Base-by-base conservation (phyloP, 2,888 invertebrate species). In the Deilephila porcellus region DNA sequence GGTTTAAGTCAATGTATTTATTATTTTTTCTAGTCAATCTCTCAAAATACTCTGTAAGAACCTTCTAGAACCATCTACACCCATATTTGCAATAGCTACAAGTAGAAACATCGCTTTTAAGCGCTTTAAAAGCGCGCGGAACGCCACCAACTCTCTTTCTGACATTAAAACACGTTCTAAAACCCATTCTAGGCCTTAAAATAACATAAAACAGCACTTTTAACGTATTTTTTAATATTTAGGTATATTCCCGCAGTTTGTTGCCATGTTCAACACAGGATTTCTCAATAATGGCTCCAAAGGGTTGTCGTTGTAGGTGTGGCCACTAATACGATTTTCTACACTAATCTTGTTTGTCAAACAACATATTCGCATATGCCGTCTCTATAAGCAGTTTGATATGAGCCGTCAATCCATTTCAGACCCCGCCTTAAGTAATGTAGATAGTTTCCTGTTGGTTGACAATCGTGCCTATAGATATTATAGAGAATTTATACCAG, bases 321-420 rank as follows among this genome's bases (percentile, higher is more conserved):
- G 90, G 91, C 86, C 81, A 76, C 83, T 89, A 91, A 90, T 84
- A 83, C 84, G 91, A 90, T 92, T 90, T n/a, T 85, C 78, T 78
- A 52, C 73, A 79, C 80, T 91, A 90, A 92, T 91, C 90, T 86
- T 79, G 75, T 84, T 81, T 84, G 81, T 85, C 77, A 74, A 76
- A 86, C 83, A 80, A 85, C 85, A 88, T 87, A 88, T 88, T 86
- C 85, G 85, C 82, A 75, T 81, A 79, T 90, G 88, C 88, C 88
- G 89, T 87, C 29, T 20, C 25, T 25, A 25, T 17, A 67, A 45
- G 20, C 67, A 73, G 70, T 70, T 64, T 75, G 78, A 78, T 82
- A 81, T 81, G 75, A 77, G 75, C 77, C 59, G 64, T 64, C 74
- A 79, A 84, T 84, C 82, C 81, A 84, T 84, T 84, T 83, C 80